Evolutionary conservation across 2,113 vertebrate genomes (phyloP).

Genomic region (Rhea americana): DNA sequence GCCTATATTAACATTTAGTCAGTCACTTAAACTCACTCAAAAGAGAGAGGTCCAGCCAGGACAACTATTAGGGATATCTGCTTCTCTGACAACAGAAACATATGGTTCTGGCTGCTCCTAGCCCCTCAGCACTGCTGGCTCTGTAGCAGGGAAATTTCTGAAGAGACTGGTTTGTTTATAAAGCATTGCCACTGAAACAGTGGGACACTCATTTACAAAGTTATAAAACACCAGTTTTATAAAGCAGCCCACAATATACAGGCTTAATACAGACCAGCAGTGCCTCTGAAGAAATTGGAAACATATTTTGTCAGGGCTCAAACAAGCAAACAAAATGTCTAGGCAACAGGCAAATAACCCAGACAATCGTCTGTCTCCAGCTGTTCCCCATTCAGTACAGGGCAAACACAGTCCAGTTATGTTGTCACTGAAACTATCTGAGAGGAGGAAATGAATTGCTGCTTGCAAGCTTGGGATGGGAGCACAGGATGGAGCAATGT

Average conservation of each 20-base stretch:
- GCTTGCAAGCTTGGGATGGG: background rate
- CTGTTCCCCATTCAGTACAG: conserved; percentile 45
- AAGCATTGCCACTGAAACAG: conserved; percentile 27
- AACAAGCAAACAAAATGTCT: conserved; percentile 44
- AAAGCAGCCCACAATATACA: background rate
- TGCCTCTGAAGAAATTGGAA: background rate
- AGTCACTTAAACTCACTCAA: background rate
- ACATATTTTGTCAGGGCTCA: conserved; percentile 38
- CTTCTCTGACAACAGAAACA: background rate
- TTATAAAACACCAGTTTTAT: conserved; percentile 53
- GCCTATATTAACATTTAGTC: background rate
- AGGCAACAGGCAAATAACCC: conserved; percentile 59
- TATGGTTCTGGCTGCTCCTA: background rate
- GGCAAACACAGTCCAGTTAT: background rate
- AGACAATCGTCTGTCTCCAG: conserved; percentile 61
- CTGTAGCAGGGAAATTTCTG: conserved; percentile 16
- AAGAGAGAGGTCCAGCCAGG: background rate
- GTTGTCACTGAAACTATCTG: background rate
- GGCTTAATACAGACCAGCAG: conserved; percentile 16
- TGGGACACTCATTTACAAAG: conserved; percentile 44
- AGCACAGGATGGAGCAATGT: background rate
- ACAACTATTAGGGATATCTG: background rate
- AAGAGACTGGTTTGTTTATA: conserved; percentile 1
- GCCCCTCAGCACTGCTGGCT: background rate
- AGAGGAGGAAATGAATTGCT: background rate